Evolutionary conservation across 2,113 vertebrate genomes (phyloP).

Genomic region (Guaruba guarouba): DNA sequence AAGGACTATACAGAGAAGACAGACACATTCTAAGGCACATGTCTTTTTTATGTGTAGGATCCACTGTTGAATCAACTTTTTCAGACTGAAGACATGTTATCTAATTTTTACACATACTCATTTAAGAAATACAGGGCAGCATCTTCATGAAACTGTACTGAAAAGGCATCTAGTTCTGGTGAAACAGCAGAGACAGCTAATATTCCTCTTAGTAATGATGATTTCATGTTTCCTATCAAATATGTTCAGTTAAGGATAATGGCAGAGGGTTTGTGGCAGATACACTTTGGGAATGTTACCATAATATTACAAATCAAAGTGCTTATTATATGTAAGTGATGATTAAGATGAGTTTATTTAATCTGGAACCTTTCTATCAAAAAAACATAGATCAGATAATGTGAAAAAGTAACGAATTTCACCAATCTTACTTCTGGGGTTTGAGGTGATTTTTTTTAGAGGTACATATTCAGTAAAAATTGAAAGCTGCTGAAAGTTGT

Average conservation of each 20-base stretch:
- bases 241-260: not conserved
- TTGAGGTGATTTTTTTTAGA: not conserved
- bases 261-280: not conserved
- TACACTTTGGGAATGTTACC: not conserved
- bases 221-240: not conserved
- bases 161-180: not conserved
- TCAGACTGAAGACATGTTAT: not conserved
- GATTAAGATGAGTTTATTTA: not conserved
- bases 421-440: not conserved
- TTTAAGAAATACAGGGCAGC: not conserved
- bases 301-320: not conserved
- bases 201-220: not conserved
- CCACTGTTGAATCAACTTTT: not conserved
- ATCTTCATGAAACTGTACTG: not conserved
- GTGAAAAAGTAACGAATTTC: not conserved
- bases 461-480: not conserved
- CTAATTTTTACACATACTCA: not conserved
- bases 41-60: not conserved
- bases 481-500: not conserved
- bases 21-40: not conserved
- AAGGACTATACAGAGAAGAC: not conserved
- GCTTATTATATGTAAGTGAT: not conserved
- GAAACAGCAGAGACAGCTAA: not conserved
- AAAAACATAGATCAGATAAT: not conserved
- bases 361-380: not conserved